Conservation (phyloP, 2,113 vertebrate genomes). For the Arizona elegans region DNA sequence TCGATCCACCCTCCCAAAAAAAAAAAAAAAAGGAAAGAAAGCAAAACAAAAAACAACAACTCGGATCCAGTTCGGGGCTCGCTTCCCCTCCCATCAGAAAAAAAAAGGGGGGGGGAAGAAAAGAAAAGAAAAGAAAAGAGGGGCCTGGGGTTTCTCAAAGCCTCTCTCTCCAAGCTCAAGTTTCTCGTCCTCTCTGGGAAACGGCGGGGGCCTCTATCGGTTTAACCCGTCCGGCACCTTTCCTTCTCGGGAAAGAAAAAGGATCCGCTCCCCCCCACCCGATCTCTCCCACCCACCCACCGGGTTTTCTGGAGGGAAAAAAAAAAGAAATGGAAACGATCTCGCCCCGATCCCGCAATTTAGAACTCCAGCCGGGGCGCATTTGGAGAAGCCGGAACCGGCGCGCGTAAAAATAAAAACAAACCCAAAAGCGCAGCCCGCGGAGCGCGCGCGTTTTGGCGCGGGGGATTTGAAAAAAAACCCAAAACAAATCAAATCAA, state of each 20-base stretch:
- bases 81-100: not conserved
- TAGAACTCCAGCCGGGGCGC: not conserved
- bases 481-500: too few relatives aligned
- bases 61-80: not conserved
- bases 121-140: not conserved
- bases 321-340: not conserved
- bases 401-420: not conserved
- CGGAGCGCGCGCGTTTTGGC: not conserved
- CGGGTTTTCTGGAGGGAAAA: not conserved
- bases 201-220: not conserved
- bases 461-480: not conserved
- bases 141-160: conserved; percentile 11
- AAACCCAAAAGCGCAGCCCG: not conserved
- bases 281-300: too few relatives aligned
- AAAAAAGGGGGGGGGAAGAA: not conserved
- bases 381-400: not conserved
- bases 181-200: conserved; percentile 25
- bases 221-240: conserved; percentile 10
- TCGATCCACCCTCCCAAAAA: not conserved
- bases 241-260: too few relatives aligned
- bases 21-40: not conserved
- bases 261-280: too few relatives aligned
- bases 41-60: not conserved
- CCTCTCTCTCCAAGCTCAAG: conserved; percentile 16
- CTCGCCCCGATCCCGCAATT: not conserved